A percentile compares a stretch with the other conserved stretches of the same genome.
Conservation (phyloP, 2,113 vertebrate species). For the Tapirus terrestris region DNA sequence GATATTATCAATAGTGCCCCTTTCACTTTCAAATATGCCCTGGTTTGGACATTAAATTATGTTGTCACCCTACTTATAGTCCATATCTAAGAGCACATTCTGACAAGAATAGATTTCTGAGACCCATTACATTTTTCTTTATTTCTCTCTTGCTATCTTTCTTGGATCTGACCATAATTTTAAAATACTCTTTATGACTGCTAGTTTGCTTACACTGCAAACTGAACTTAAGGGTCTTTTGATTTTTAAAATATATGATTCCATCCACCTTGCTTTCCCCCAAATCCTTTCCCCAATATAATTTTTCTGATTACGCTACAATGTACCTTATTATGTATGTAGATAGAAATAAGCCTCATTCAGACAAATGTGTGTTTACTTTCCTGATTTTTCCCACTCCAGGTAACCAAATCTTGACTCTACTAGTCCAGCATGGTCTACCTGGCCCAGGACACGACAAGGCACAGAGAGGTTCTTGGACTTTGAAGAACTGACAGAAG, state of each 20-base stretch:
- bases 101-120: background rate
- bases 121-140: background rate
- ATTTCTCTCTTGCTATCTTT: background rate
- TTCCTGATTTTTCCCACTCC: background rate
- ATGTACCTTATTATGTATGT: background rate
- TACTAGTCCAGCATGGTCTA: background rate
- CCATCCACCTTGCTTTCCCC: background rate
- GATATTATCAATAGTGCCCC: background rate
- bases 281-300: background rate
- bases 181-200: background rate
- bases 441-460: background rate
- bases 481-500: background rate
- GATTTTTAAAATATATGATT: background rate
- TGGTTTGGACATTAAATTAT: slow-evolving; percentile 18
- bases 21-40: slow-evolving; percentile 5
- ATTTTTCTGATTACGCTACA: background rate
- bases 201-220: background rate
- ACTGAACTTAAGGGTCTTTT: background rate
- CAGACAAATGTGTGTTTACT: background rate
- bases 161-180: background rate
- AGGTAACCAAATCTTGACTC: background rate
- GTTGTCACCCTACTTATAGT: background rate
- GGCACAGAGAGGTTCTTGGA: background rate
- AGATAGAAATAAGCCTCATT: background rate
- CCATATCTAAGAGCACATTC: background rate